Conservation (phyloP, 2,113 vertebrate genomes). For the Sylvietta virens region DNA sequence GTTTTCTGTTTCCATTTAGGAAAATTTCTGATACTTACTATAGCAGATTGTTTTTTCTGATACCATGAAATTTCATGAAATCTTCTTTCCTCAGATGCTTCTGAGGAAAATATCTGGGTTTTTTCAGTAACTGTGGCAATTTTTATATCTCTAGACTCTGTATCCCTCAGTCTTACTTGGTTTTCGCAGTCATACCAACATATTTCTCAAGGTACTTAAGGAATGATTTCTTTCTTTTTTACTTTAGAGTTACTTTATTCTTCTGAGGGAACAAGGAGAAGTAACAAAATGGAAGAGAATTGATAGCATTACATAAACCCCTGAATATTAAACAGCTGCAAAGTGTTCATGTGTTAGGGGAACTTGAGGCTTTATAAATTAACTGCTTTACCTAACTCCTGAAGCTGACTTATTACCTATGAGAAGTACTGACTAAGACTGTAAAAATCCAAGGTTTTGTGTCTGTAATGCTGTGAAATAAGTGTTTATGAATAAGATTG, state of each 20-base stretch:
- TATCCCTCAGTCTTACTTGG: not conserved
- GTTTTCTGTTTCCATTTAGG: not conserved
- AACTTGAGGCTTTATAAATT: constrained; percentile 10
- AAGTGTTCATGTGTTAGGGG: not conserved
- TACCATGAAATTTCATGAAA: not conserved
- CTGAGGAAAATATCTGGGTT: not conserved
- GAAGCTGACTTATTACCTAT: not conserved
- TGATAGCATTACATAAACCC: not conserved
- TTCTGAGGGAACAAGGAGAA: not conserved
- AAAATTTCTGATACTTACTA: not conserved
- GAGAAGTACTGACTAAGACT: not conserved
- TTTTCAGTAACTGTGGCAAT: not conserved
- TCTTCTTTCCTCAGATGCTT: not conserved
- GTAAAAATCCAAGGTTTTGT: not conserved
- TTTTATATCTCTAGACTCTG: not conserved
- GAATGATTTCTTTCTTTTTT: not conserved
- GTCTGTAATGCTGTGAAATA: not conserved
- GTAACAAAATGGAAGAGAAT: not conserved
- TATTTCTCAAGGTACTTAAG: constrained; percentile 3
- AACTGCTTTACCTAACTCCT: not conserved
- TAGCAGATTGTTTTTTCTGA: not conserved
- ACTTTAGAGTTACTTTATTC: not conserved
- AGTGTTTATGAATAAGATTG: not conserved
- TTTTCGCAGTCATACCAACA: not conserved
- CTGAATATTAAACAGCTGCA: constrained; percentile 14